These are phyloP conservation scores for Liopterus haemorrhoidalis DNA, from an alignment of 2,888 invertebrate species.

Conservation along the genomic window DNA sequence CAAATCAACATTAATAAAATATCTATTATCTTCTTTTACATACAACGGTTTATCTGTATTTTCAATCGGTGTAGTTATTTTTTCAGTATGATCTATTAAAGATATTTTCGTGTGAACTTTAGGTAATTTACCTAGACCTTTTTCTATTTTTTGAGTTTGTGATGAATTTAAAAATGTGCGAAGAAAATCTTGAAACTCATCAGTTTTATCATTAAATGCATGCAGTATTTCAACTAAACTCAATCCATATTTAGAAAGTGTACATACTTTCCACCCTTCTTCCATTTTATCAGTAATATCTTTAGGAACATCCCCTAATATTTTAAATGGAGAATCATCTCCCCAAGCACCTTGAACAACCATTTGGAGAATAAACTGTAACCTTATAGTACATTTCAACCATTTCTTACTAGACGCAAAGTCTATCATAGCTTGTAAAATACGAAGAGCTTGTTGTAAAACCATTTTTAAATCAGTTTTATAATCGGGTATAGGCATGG, in stretches of 20 bases:
- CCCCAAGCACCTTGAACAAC: slow-evolving; percentile 87
- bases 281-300: slow-evolving; percentile 58
- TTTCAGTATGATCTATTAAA: slow-evolving; percentile 7
- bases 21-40: slow-evolving; percentile 44
- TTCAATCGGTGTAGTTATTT: not conserved
- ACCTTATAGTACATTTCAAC: slow-evolving; percentile 71
- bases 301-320: slow-evolving; percentile 68
- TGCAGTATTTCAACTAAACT: slow-evolving; percentile 3
- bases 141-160: slow-evolving; percentile 2
- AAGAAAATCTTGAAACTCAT: slow-evolving; percentile 33
- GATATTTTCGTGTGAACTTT: not conserved
- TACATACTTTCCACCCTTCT: slow-evolving; percentile 42
- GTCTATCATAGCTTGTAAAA: slow-evolving; percentile 97
- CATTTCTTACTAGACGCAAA: slow-evolving; percentile 86
- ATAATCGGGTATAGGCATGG: slow-evolving; percentile 88
- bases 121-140: slow-evolving; percentile 12
- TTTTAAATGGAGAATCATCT: slow-evolving; percentile 66
- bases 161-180: not conserved
- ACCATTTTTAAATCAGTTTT: slow-evolving; percentile 94
- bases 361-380: slow-evolving; percentile 80
- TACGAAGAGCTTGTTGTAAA: slow-evolving; percentile 90
- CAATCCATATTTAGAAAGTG: slow-evolving; percentile 2
- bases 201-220: slow-evolving; percentile 39
- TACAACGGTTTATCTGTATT: not conserved
- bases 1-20: slow-evolving; percentile 39